Evolutionary conservation across 2,797 vertebrate genomes (phyloP), one percentile per base, ranked within the genome.

Genomic region (Bovichtus diacanthus): DNA sequence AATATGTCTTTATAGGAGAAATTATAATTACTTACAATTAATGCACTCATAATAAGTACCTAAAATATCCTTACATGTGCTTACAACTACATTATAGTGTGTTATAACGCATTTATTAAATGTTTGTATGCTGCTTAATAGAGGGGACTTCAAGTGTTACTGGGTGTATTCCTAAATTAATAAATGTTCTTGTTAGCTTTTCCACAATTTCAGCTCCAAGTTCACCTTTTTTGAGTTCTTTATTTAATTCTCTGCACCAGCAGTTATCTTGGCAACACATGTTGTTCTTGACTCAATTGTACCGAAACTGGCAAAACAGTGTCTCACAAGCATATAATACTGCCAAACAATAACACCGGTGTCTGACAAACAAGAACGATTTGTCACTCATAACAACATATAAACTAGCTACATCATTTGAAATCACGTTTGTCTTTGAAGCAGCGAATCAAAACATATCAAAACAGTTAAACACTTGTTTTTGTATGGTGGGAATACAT

Each of bases 251-350:
- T 51, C 23, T 38, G 18, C 11, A 19, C 21, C 13, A 25, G 27
- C 15, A 51, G 12, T 43, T 36, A n/a, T 47, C 49, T 69, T 43
- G 53, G 78, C 56, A 76, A 50, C 31, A 66, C 54, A 63, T 1
- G 66, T 78, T 81, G 54, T 83, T 61, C 29, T 69, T 64, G n/a
- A 21, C 50, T 61, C 58, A 55, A 21, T 51, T 50, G 18, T 6
- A 51, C 27, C 18, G 1, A 81, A 54, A 25, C 60, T 77, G 61
- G 70, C 53, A 80, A 53, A 62, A 64, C 62, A n/a, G 7, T 19
- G 6, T 66, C 46, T 54, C 34, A 44, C 23, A 25, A 61, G 47
- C 19, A 21, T 12, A 19, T 5, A 41, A 25, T 7, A 6, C 63
- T 55, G 53, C 54, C 51, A 56, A 70, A 54, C 38, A 51, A 18